Evolutionary conservation across 92 coral and sea anemone species (phyloP), one percentile per base, ranked within the genome.

Genomic region (Desmophyllum pertusum): DNA sequence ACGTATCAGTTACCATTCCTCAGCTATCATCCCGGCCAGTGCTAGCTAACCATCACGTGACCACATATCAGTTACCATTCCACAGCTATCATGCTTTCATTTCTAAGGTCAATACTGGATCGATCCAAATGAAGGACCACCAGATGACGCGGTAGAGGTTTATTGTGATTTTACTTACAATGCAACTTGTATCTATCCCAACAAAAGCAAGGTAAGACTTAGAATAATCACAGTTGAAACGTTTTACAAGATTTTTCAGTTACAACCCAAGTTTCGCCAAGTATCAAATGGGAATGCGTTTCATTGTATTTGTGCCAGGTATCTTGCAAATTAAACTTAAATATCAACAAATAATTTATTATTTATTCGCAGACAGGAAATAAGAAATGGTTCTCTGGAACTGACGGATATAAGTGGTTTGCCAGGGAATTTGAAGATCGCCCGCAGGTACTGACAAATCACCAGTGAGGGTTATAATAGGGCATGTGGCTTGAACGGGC

Each of bases 391-490:
- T 94, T 84, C 80, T 84, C 95, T 10, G 98, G 99, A 42, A 84
- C 89, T 43, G 99, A 96, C 83, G 96, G 98, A 36, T 96, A 94
- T 88, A 89, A 90, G 80, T 96, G 99, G 99, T 84, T 96, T 78
- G 92, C 91, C 17, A 76, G 78, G 84, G 93, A 94, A 36, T 92
- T 96, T 75, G 78, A 85, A 35, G 89, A 92, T 70, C 84, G 88
- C 80, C 87, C 76, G 45, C 93, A 92, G 96, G 99, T 95, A 89
- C 57, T 14, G 35, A 37, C n/a, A n/a, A n/a, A n/a, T n/a, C n/a
- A n/a, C n/a, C n/a, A n/a, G n/a, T n/a, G n/a, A n/a, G n/a, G n/a
- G n/a, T n/a, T n/a, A n/a, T n/a, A n/a, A n/a, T n/a, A n/a, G n/a
- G n/a, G n/a, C n/a, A n/a, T n/a, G n/a, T n/a, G n/a, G n/a, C n/a